A percentile compares a stretch with the other conserved stretches of the same genome.
Evolutionary conservation across 2,113 vertebrate genomes (phyloP).

Genomic region (Tursiops truncatus): DNA sequence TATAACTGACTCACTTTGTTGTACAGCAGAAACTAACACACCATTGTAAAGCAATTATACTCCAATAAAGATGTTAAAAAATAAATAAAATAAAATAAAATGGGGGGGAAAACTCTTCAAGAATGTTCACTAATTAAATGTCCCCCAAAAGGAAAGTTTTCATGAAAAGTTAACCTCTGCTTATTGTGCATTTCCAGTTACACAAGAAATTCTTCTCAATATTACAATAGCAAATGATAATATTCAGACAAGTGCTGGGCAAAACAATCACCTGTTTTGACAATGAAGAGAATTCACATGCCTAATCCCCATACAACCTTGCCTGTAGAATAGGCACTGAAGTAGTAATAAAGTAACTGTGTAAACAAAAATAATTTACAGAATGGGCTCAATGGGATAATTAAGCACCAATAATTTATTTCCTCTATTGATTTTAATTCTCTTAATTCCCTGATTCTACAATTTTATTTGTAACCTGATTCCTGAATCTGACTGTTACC

Average conservation of each 20-base stretch:
- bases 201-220: background rate
- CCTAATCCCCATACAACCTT: background rate
- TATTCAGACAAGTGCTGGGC: background rate
- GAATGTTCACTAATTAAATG: background rate
- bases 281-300: background rate
- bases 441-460: background rate
- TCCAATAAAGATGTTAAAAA: no score
- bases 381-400: background rate
- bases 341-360: background rate
- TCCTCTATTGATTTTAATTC: background rate
- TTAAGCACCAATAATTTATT: background rate
- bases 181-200: slow-evolving; percentile 40
- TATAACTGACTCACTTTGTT: no score
- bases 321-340: background rate
- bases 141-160: background rate
- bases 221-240: background rate
- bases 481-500: background rate
- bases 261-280: background rate
- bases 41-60: no score
- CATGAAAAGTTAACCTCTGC: background rate
- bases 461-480: background rate
- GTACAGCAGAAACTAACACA: no score
- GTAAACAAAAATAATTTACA: background rate
- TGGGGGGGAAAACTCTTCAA: background rate
- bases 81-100: no score